These are phyloP conservation scores for Aleadryas rufinucha DNA, from an alignment of 2,113 vertebrate genomes.

Conservation along the genomic window DNA sequence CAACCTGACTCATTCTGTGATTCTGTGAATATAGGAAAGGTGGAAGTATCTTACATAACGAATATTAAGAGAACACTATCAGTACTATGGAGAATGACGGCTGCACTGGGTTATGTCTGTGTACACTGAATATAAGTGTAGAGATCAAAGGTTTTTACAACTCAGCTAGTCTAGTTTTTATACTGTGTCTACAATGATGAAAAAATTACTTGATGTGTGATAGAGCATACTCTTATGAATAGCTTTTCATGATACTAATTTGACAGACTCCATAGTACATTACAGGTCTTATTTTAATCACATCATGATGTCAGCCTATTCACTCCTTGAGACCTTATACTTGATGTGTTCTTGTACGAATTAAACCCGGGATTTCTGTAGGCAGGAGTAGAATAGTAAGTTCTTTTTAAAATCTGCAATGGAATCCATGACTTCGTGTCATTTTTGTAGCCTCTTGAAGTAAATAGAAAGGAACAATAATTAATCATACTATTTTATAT, in stretches of 20 bases:
- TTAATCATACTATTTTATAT: not conserved
- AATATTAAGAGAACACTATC: not conserved
- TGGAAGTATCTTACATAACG: not conserved
- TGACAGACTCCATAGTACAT: constrained; percentile 28
- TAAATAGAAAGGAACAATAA: constrained; percentile 16
- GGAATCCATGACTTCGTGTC: constrained; percentile 9
- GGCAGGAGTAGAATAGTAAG: not conserved
- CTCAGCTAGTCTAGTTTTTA: not conserved
- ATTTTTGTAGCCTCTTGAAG: constrained; percentile 20
- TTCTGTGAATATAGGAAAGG: not conserved
- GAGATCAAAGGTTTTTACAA: not conserved
- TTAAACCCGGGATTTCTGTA: not conserved
- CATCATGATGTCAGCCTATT: not conserved
- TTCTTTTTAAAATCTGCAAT: constrained; percentile 51
- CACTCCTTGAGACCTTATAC: not conserved
- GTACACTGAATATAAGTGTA: not conserved
- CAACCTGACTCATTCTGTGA: not conserved
- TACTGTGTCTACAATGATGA: not conserved
- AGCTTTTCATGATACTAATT: constrained; percentile 52
- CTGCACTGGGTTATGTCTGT: not conserved
- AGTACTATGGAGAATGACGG: not conserved
- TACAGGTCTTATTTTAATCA: not conserved
- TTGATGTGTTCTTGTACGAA: not conserved
- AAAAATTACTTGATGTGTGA: constrained; percentile 30
- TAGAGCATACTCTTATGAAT: not conserved